Evolutionary conservation across 2,797 vertebrate genomes (phyloP), one percentile per base, ranked within the genome.

Genomic region (Graptemys geographica): DNA sequence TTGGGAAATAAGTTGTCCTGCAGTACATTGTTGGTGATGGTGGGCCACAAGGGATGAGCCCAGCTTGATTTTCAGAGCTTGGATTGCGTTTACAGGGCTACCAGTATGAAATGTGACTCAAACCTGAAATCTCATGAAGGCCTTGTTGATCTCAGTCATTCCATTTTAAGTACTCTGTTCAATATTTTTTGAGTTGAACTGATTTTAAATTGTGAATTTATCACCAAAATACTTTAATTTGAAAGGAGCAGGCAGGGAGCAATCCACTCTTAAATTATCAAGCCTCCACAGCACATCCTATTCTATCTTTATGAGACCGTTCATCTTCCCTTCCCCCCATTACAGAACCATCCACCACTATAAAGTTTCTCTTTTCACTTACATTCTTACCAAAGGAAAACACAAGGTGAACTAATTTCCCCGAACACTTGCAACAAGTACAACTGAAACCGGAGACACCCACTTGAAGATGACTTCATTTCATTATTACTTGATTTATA

Each of bases 1-100:
- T 44, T 19, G 84, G 87, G 72, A 55, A 93, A 91, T 90, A 93
- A 90, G 92, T 94, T 88, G 82, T 82, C 78, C 53, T 78, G 83
- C 65, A 95, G 92, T 94, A 92, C 28, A 90, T 80, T 93, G 91
- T 93, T 90, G 96, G 78, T 21, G 69, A 62, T 57, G 79, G 49
- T 28, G n/a, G 72, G 31, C 15, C 19, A 69, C 33, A 69, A 69
- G 79, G 56, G 65, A 1, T 33, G 16, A 90, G n/a, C 69, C 44
- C 5, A 53, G 93, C 83, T 90, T 0, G 0, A 72, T 84, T 86
- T 87, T 82, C 62, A 74, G 79, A 95, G 65, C 69, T 81, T 47
- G 41, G n/a, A 10, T 88, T 65, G 82, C 80, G 78, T 62, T 62
- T 62, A 92, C 53, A 79, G 81, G 86, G 44, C 62, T 89, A 72